phyloP scores from a whole-genome alignment of 2,113 vertebrate genomes.

The Ascaphus truei region DNA sequence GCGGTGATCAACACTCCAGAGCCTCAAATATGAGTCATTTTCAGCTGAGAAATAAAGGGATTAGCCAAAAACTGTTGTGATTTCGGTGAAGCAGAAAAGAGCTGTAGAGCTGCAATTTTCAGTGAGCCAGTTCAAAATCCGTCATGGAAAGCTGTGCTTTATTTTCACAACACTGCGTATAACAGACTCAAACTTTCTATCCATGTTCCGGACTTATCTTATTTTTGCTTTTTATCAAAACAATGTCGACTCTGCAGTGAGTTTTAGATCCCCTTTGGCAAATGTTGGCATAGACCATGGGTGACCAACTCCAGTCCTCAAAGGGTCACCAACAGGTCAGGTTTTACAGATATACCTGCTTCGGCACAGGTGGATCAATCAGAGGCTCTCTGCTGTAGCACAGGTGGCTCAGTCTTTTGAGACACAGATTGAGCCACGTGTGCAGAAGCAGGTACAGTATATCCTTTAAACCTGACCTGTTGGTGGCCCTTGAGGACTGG shows the following conservation, averaged over 20 bases:
- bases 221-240: not conserved
- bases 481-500: no score
- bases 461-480: no score
- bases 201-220: not conserved
- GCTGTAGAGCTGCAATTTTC: conserved; percentile 21
- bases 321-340: no score
- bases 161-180: not conserved
- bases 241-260: conserved; percentile 3
- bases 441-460: no score
- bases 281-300: conserved; percentile 22
- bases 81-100: conserved; percentile 46
- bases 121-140: conserved; percentile 10
- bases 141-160: conserved; percentile 8
- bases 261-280: conserved; percentile 39
- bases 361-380: no score
- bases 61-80: conserved; percentile 51
- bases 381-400: no score
- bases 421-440: no score
- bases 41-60: conserved; percentile 46
- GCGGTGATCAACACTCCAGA: conserved; percentile 39
- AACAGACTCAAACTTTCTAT: conserved; percentile 26
- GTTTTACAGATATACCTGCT: no score
- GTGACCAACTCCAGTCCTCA: not conserved
- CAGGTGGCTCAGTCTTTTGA: no score
- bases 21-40: conserved; percentile 46